phyloP scores from a whole-genome alignment of 2,888 invertebrate species.

The Dorcus parallelipipedus region DNA sequence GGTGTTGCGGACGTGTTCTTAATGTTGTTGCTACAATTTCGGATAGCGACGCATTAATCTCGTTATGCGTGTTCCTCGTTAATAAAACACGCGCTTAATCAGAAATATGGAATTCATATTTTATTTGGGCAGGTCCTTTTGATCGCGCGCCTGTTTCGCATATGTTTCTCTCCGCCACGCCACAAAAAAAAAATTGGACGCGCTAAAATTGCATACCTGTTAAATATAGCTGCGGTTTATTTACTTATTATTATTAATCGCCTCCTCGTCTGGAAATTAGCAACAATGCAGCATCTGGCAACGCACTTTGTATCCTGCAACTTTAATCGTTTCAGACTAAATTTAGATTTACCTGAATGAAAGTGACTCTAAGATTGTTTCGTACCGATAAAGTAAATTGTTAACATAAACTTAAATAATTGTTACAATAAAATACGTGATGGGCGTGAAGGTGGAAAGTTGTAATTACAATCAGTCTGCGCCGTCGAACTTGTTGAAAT shows the following conservation, averaged over 20 bases:
- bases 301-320: too few species aligned
- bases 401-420: not conserved
- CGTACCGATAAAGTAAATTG: not conserved
- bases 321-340: too few species aligned
- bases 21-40: slow-evolving; percentile 20
- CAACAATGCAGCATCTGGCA: too few species aligned
- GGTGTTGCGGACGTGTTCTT: slow-evolving; percentile 19
- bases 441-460: too few species aligned
- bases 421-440: too few species aligned
- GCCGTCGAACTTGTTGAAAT: too few species aligned
- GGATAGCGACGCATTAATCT: slow-evolving; percentile 16
- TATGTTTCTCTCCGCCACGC: not conserved
- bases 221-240: too few species aligned
- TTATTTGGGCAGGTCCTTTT: not conserved
- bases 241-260: too few species aligned
- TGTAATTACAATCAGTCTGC: too few species aligned
- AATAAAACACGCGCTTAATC: slow-evolving; percentile 18
- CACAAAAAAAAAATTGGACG: not conserved
- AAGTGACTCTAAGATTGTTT: not conserved
- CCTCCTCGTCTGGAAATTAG: too few species aligned
- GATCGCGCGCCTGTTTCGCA: not conserved
- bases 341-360: too few species aligned
- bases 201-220: too few species aligned
- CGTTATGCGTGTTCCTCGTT: slow-evolving; percentile 15
- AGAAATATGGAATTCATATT: slow-evolving; percentile 15